phyloP scores from a whole-genome alignment of 2,113 vertebrate genomes.

The Petrocephalus zakoni region DNA sequence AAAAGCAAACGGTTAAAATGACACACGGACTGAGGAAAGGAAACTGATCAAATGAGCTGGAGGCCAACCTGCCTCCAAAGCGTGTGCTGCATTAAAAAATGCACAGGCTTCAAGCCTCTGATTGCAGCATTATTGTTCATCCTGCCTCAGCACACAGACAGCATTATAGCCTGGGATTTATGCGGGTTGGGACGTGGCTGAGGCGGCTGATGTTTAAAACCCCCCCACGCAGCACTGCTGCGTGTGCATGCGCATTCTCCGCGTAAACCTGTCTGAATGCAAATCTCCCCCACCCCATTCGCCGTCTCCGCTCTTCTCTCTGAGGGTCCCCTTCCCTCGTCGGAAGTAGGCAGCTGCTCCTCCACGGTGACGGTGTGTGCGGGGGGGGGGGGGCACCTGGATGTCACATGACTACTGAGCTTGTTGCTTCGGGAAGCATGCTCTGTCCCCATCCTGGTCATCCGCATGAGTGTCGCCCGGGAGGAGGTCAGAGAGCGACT shows the following conservation, averaged over 20 bases:
- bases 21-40: not conserved
- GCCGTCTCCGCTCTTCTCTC: conserved; percentile 16
- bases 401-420: not conserved
- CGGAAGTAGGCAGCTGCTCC: conserved; percentile 42
- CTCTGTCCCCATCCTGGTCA: not conserved
- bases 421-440: not conserved
- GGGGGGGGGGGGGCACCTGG: not conserved
- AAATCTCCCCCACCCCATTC: conserved; percentile 22
- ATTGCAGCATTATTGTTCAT: not conserved
- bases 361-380: conserved; percentile 34
- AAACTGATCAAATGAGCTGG: not conserved
- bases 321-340: conserved; percentile 5
- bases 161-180: conserved; percentile 22
- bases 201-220: conserved; percentile 29
- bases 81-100: conserved; percentile 3
- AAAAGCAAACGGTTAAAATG: not conserved
- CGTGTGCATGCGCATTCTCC: conserved; percentile 43
- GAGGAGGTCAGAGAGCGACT: not conserved
- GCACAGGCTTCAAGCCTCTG: not conserved
- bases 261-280: conserved; percentile 32
- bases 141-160: not conserved
- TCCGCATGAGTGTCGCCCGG: not conserved
- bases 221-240: conserved; percentile 46
- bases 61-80: not conserved
- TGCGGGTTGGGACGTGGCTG: conserved; percentile 10